Base-by-base conservation (phyloP, 1,140 invertebrate species). In the Zaprionus vittiger region DNA sequence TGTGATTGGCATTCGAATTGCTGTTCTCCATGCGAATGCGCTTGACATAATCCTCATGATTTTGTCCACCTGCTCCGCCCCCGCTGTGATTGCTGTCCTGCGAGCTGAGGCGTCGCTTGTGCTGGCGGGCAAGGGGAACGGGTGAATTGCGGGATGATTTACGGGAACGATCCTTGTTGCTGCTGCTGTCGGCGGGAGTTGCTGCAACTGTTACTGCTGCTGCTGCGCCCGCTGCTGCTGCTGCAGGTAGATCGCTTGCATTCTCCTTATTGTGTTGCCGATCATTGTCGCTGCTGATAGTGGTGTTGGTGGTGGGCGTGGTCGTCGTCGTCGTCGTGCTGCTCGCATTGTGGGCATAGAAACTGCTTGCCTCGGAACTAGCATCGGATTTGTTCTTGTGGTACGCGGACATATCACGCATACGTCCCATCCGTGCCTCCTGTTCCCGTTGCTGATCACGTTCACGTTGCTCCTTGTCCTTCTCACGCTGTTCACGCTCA, bases 81-180 rank as follows among this genome's bases (percentile, higher is more conserved):
- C 56, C 66, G 49, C 94, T 94, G 2, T 96, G 95, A 41, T 95
- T 87, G 83, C 94, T 95, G 71, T 97, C 97, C 83, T 97, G 96
- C 2, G 96, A 96, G 56, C 96, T 97, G 68, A 96, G 94, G 60
- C 96, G 94, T 49, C 97, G 94, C 91, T 97, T 97, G 34, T 95
- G 94, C 37, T 95, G 94, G 44, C 95, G 94, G 2, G 47, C 37
- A 7, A 37, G 20, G 17, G 75, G 75, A 2, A 95, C 95, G 0
- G 96, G 95, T 54, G 96, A 94, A 91, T 94, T 95, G 1, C 89
- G 69, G 5, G 91, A 92, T 1, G 89, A 81, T 26, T 92, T 92
- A 0, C 89, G 69, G 1, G 78, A 83, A 6, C 89, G 89, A 22
- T 91, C 77, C 24, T 92, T 92, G 31, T 60, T 56, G 12, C 37